These are phyloP conservation scores for Stenolophus ochropezus DNA, from an alignment of 2,888 invertebrate species.

Conservation along the genomic window DNA sequence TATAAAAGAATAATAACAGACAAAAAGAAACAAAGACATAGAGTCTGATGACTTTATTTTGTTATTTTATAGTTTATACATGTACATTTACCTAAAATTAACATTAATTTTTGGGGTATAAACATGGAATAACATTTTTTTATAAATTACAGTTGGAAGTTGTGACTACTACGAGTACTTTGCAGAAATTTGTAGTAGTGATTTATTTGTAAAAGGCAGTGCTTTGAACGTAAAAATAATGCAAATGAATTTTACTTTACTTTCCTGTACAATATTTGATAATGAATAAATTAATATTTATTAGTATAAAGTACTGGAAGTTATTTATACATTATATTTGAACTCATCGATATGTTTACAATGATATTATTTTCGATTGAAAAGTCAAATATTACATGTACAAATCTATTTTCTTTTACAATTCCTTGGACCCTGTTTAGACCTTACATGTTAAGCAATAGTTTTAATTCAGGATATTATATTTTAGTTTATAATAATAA, in stretches of 20 bases:
- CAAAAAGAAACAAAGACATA: slow-evolving; percentile 30
- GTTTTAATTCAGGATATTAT: slow-evolving; percentile 27
- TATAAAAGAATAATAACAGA: slow-evolving; percentile 69
- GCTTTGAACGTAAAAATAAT: slow-evolving; percentile 40
- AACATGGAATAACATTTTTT: slow-evolving; percentile 54
- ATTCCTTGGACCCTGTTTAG: slow-evolving; percentile 42
- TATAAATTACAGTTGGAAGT: slow-evolving; percentile 52
- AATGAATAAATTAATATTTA: slow-evolving; percentile 17
- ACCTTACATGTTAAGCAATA: slow-evolving; percentile 24
- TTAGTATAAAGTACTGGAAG: slow-evolving; percentile 27
- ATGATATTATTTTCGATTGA: slow-evolving; percentile 34
- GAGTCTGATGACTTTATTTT: slow-evolving; percentile 47
- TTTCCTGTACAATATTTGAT: slow-evolving; percentile 12
- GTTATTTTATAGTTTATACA: slow-evolving; percentile 46
- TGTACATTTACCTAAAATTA: slow-evolving; percentile 51
- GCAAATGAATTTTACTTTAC: slow-evolving; percentile 14
- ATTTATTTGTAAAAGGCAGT: slow-evolving; percentile 48
- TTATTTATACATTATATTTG: slow-evolving; percentile 31
- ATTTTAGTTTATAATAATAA: slow-evolving; percentile 19
- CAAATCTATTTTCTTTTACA: slow-evolving; percentile 34
- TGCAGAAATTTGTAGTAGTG: slow-evolving; percentile 29
- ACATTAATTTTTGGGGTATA: slow-evolving; percentile 51
- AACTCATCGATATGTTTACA: slow-evolving; percentile 35
- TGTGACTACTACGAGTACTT: slow-evolving; percentile 42
- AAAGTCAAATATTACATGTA: slow-evolving; percentile 33